Evolutionary conservation across 2,113 vertebrate species (phyloP).

Genomic region (Isichthys henryi): DNA sequence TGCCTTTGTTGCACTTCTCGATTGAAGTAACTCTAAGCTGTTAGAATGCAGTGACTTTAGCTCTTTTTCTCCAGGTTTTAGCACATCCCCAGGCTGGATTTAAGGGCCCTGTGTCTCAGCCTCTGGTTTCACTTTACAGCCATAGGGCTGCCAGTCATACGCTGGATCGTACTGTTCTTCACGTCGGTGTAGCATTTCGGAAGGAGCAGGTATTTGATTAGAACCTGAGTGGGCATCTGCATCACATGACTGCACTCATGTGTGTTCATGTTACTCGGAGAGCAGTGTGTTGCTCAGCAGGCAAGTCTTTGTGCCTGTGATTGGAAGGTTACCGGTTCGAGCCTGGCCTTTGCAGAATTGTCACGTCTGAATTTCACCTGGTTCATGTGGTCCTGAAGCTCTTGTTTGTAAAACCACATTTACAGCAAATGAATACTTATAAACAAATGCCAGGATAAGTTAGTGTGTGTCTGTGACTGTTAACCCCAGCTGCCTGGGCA

Average conservation of each 20-base stretch:
- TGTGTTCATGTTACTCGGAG: neutral
- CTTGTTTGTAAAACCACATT: neutral
- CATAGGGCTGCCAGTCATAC: neutral
- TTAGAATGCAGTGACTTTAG: neutral
- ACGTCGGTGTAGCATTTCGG: neutral
- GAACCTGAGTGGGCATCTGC: neutral
- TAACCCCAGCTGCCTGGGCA: neutral
- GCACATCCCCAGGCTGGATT: neutral
- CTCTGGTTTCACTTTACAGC: neutral
- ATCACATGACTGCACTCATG: neutral
- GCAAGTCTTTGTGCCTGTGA: neutral
- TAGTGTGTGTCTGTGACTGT: neutral
- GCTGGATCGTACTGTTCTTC: neutral
- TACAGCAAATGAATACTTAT: neutral
- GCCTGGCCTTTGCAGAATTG: neutral
- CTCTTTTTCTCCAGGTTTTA: neutral
- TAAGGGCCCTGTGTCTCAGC: neutral
- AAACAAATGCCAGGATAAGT: neutral
- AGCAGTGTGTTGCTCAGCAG: neutral
- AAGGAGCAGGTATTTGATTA: neutral
- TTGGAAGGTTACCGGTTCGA: neutral
- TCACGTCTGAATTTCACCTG: neutral
- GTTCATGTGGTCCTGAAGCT: neutral
- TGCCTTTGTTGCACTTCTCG: neutral
- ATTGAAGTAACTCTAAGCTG: neutral